Evolutionary conservation across 2,113 vertebrate species (phyloP), one percentile per base, ranked within the genome.

Genomic region (Notarius quadriscutis): DNA sequence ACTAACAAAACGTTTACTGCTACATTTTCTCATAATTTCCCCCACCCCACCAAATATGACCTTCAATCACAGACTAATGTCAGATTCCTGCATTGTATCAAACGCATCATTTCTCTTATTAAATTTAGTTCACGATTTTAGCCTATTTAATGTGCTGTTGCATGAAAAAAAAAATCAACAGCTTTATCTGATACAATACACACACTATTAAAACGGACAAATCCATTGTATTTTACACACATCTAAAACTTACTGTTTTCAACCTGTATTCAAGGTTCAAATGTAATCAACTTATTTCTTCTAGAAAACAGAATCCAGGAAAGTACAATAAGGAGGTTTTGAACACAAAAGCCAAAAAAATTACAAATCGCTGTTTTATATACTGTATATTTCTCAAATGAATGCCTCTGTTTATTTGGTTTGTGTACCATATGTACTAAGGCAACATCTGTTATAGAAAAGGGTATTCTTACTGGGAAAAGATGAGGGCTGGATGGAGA

Each of bases 381-480:
- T 85, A 69, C 41, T 41, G 55, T 90, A 88, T 71, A 50, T 74
- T 80, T 65, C n/a, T 58, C 27, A 91, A 89, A 88, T 84, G 77
- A 92, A 94, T 89, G 89, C 93, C 93, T 93, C 79, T 87, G 82
- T 87, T 92, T 93, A 93, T 95, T 96, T 96, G 95, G 95, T 95
- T 95, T 95, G 91, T 92, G 91, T 93, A 92, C 95, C 94, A 93
- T 94, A 93, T 94, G 92, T 94, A 91, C 94, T 95, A 96, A 96
- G 95, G 95, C 95, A 96, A 95, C 95, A 90, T 94, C 92, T 92
- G 94, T 93, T 91, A 83, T 92, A 91, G 67, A 86, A 87, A 87
- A 85, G 85, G 88, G 22, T n/a, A 58, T 55, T 67, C 4, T 14
- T 77, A n/a, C 14, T 18, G 5, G 41, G 25, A 51, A 83, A 60